phyloP scores from a whole-genome alignment of 2,888 invertebrate species.

The Euplexia lucipara region DNA sequence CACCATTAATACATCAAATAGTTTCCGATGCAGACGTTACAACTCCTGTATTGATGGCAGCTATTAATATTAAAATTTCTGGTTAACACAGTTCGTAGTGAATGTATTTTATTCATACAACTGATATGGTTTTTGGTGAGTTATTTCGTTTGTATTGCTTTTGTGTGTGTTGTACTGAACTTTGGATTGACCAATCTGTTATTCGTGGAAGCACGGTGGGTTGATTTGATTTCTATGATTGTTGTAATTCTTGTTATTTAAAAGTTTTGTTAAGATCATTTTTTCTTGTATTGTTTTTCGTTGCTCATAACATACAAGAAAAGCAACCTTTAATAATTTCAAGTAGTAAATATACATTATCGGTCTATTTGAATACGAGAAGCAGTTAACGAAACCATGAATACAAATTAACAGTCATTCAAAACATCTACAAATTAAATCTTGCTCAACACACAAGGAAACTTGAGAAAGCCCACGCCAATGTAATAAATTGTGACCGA shows the following conservation, averaged over 20 bases:
- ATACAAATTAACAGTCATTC: slow-evolving; percentile 48
- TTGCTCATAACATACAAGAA: not conserved
- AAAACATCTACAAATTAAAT: slow-evolving; percentile 47
- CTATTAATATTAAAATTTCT: slow-evolving; percentile 63
- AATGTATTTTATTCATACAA: slow-evolving; percentile 42
- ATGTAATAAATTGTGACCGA: slow-evolving; percentile 50
- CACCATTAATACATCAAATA: slow-evolving; percentile 52
- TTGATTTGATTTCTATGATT: too few relatives aligned
- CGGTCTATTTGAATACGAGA: slow-evolving; percentile 12
- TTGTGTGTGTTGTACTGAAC: slow-evolving; percentile 6
- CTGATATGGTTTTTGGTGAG: slow-evolving; percentile 36
- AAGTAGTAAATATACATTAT: not conserved
- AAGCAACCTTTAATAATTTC: not conserved
- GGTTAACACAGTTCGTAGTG: slow-evolving; percentile 33
- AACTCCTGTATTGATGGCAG: slow-evolving; percentile 44
- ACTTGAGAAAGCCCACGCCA: slow-evolving; percentile 52
- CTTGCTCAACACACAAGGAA: slow-evolving; percentile 37
- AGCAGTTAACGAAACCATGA: slow-evolving; percentile 37
- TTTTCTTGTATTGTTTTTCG: not conserved
- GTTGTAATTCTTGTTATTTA: too few relatives aligned
- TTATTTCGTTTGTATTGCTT: slow-evolving; percentile 22
- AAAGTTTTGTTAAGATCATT: too few relatives aligned
- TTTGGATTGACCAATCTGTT: not conserved
- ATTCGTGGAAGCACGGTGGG: not conserved
- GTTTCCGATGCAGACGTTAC: slow-evolving; percentile 48